A percentile compares a stretch with the other conserved stretches of the same genome.
Conservation (phyloP, 2,797 vertebrate species). For the Botia kubotai region DNA sequence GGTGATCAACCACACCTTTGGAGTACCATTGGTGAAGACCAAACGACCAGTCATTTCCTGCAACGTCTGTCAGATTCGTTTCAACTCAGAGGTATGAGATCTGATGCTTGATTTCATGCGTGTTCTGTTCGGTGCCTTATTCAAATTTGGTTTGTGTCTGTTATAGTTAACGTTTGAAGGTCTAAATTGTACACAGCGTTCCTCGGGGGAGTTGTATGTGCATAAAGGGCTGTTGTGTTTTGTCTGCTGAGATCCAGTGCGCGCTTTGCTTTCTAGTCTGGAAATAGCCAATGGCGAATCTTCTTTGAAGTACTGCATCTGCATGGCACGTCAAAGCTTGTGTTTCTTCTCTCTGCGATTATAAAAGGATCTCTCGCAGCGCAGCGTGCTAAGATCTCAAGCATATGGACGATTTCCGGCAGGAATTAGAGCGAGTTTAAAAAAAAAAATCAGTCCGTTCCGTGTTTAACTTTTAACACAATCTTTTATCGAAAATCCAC, state of each 20-base stretch:
- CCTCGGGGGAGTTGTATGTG: slow-evolving; percentile 21
- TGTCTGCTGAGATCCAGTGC: slow-evolving; percentile 29
- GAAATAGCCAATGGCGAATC: slow-evolving; percentile 43
- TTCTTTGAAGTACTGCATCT: slow-evolving; percentile 36
- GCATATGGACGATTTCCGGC: slow-evolving; percentile 2
- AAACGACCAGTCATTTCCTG: slow-evolving; percentile 93
- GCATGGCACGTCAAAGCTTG: slow-evolving; percentile 23
- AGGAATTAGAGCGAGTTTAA: background rate
- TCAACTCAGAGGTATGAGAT: slow-evolving; percentile 89
- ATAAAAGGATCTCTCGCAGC: slow-evolving; percentile 6
- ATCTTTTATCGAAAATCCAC: slow-evolving; percentile 15
- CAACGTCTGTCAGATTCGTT: slow-evolving; percentile 94
- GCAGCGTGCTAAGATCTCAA: slow-evolving; percentile 54
- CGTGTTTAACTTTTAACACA: background rate
- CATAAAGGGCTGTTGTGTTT: slow-evolving; percentile 31
- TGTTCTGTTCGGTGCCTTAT: slow-evolving; percentile 12
- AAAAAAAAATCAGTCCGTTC: slow-evolving; percentile 1
- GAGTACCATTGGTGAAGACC: slow-evolving; percentile 86
- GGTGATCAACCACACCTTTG: slow-evolving; percentile 90
- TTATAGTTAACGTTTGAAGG: slow-evolving; percentile 7
- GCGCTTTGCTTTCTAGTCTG: slow-evolving; percentile 33
- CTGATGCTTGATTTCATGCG: background rate
- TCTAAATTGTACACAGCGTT: background rate
- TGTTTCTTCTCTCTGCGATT: slow-evolving; percentile 4
- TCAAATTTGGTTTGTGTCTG: background rate